Conservation (phyloP, 2,797 vertebrate genomes). For the Pterois miles region DNA sequence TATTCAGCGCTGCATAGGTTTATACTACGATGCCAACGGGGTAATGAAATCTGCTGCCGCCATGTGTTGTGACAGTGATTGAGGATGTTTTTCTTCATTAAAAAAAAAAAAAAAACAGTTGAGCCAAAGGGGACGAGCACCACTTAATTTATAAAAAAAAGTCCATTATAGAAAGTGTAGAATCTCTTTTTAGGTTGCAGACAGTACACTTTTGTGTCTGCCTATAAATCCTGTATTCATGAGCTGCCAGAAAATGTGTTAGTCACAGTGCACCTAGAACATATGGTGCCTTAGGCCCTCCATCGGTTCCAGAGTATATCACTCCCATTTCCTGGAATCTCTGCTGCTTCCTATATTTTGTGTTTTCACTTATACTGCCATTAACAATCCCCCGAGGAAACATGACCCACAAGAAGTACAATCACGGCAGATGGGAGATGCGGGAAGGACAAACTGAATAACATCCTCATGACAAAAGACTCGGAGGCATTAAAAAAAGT, state of each 20-base stretch:
- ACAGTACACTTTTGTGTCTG: constrained; percentile 2
- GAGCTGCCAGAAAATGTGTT: constrained; percentile 54
- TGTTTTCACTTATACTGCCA: constrained; percentile 78
- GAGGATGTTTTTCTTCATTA: constrained; percentile 54
- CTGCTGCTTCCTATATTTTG: constrained; percentile 73
- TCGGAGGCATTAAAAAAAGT: constrained; percentile 23
- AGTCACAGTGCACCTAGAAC: constrained; percentile 68
- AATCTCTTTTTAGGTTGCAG: background rate
- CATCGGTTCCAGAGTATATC: constrained; percentile 65
- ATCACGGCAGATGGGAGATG: constrained; percentile 44
- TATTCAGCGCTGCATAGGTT: constrained; percentile 7
- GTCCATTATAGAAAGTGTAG: background rate
- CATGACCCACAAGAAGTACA: constrained; percentile 61
- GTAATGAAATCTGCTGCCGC: constrained; percentile 13
- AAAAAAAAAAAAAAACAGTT: constrained; percentile 11
- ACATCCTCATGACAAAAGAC: constrained; percentile 62
- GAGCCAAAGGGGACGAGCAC: constrained; percentile 23
- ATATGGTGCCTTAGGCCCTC: constrained; percentile 64
- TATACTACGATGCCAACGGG: background rate
- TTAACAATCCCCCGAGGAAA: constrained; percentile 77
- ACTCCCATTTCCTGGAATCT: constrained; percentile 80
- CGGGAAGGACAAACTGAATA: constrained; percentile 70
- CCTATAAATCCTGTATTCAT: constrained; percentile 16
- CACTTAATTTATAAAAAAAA: constrained; percentile 29
- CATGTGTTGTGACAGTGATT: constrained; percentile 45